Conservation (phyloP, 2,888 invertebrate genomes). For the Eupithecia dodoneata region DNA sequence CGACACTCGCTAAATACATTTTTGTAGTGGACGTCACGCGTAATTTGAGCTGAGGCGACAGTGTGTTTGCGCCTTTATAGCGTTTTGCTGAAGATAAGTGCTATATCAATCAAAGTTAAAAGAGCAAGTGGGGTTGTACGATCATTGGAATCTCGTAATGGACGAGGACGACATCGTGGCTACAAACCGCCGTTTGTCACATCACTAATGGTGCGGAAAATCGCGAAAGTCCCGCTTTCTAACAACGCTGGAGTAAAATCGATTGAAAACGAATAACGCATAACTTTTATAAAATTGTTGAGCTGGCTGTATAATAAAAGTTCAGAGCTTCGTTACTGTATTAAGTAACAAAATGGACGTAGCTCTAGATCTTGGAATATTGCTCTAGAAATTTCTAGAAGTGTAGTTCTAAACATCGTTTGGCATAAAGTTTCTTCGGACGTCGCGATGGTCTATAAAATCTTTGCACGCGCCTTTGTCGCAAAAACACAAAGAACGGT, state of each 20-base stretch:
- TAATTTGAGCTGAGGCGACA: background rate
- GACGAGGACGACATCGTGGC: constrained; percentile 76
- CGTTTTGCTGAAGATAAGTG: constrained; percentile 57
- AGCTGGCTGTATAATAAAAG: constrained; percentile 14
- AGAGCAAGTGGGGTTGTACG: constrained; percentile 70
- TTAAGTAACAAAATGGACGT: background rate
- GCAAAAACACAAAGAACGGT: constrained; percentile 72
- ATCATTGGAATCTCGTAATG: constrained; percentile 77
- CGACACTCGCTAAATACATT: background rate
- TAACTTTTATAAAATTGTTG: constrained; percentile 37
- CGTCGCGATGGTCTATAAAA: background rate
- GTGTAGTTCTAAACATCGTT: background rate
- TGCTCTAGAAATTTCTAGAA: background rate
- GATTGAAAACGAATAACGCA: constrained; percentile 67
- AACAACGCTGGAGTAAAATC: constrained; percentile 67
- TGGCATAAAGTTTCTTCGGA: background rate
- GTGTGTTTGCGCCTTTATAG: background rate
- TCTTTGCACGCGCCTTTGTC: constrained; percentile 51
- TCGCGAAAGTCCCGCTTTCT: constrained; percentile 72
- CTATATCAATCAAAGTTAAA: constrained; percentile 67
- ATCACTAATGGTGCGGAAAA: constrained; percentile 78
- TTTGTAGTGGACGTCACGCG: background rate
- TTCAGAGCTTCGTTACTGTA: background rate
- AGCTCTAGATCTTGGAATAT: background rate
- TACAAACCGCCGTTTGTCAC: constrained; percentile 79